These are phyloP conservation scores for Microctenopoma stevenorrisi DNA, from an alignment of 2,797 vertebrate genomes.

Conservation along the genomic window DNA sequence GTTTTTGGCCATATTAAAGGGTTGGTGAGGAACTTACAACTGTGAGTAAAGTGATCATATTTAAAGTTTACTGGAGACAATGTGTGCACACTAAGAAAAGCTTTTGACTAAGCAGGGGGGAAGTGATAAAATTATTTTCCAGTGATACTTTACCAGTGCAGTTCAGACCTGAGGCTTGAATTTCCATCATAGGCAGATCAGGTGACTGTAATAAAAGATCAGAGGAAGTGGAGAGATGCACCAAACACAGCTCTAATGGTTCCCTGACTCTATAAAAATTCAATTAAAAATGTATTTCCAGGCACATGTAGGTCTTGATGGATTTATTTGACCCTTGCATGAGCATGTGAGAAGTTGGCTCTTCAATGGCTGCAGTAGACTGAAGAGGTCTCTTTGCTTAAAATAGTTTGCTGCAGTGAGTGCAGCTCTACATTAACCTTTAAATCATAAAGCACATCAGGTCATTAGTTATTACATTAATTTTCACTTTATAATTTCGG, in stretches of 20 bases:
- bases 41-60: background rate
- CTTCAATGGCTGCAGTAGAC: conserved; percentile 12
- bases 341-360: conserved; percentile 31
- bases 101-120: conserved; percentile 17
- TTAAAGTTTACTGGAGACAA: background rate
- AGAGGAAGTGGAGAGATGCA: conserved; percentile 46
- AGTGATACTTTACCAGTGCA: conserved; percentile 23
- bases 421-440: conserved; percentile 9
- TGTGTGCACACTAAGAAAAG: conserved; percentile 20
- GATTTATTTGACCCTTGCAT: conserved; percentile 29
- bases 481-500: too few species aligned
- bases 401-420: conserved; percentile 29
- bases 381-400: conserved; percentile 15
- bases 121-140: conserved; percentile 30
- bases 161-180: conserved; percentile 27
- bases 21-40: background rate
- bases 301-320: conserved; percentile 2
- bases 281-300: conserved; percentile 45
- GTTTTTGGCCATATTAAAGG: background rate
- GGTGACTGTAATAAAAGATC: conserved; percentile 61
- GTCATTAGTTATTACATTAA: too few species aligned
- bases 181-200: conserved; percentile 61
- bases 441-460: conserved; percentile 52
- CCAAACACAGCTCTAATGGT: conserved; percentile 49
- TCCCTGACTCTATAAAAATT: background rate